Percentiles rank a stretch among this genome's conserved stretches.
Evolutionary conservation across 2,113 vertebrate genomes (phyloP).

Genomic region (Aleadryas rufinucha): DNA sequence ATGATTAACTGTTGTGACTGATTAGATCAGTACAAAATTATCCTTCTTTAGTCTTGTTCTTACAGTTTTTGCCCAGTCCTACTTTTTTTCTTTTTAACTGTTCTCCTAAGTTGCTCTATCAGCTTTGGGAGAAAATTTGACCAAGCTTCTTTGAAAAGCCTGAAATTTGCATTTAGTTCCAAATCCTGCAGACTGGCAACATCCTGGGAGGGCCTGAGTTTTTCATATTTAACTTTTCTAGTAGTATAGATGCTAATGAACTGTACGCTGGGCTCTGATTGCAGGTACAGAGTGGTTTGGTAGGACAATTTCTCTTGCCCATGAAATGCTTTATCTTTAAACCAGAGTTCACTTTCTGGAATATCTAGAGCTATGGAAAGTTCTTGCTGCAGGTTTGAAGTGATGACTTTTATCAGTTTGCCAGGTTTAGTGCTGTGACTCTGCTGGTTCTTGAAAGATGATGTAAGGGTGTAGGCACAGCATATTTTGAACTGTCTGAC

Average conservation of each 20-base stretch:
- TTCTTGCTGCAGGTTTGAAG: not conserved
- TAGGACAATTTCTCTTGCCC: not conserved
- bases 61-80: not conserved
- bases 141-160: not conserved
- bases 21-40: not conserved
- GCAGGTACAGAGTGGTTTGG: not conserved
- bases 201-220: not conserved
- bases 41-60: not conserved
- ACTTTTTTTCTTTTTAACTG: not conserved
- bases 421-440: not conserved
- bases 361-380: not conserved
- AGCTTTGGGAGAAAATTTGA: not conserved
- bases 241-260: not conserved
- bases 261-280: not conserved
- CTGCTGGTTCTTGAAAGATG: not conserved
- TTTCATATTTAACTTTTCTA: not conserved
- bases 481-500: not conserved
- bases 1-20: not conserved
- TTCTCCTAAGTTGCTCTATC: not conserved
- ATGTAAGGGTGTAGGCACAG: accelerated
- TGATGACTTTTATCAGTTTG: not conserved
- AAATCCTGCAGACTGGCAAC: not conserved
- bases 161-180: not conserved
- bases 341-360: not conserved
- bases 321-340: not conserved